Conservation (phyloP, 2,113 vertebrate genomes). For the Hemichromis elongatus region DNA sequence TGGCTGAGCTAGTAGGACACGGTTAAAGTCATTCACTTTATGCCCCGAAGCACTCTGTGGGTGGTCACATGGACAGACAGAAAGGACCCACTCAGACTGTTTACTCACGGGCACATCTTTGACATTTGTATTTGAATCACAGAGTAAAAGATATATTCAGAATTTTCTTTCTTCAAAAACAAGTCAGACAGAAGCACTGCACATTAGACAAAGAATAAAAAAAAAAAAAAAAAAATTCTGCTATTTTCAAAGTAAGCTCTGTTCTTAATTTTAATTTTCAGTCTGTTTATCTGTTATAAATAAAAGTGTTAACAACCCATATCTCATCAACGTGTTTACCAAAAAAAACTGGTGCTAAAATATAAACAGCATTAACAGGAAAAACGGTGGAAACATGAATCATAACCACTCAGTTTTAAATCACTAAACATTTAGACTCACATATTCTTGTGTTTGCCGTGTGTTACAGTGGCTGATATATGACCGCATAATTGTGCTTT, state of each 20-base stretch:
- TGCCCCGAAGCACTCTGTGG: conserved; percentile 42
- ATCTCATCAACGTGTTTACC: neutral
- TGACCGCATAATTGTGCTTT: conserved; percentile 26
- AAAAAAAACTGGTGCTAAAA: neutral
- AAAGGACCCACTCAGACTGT: neutral
- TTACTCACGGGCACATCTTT: neutral
- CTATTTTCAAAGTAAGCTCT: neutral
- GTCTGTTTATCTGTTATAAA: neutral
- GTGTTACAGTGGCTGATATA: neutral
- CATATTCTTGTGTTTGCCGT: conserved; percentile 13
- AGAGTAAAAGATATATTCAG: neutral
- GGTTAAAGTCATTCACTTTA: neutral
- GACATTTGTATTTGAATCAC: neutral
- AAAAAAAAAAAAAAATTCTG: neutral
- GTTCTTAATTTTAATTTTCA: neutral
- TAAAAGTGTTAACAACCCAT: fast-evolving
- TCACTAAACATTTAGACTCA: conserved; percentile 1
- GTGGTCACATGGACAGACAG: conserved; percentile 51
- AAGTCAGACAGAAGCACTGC: neutral
- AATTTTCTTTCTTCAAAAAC: neutral
- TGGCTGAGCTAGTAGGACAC: neutral
- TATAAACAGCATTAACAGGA: neutral
- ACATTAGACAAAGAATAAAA: neutral
- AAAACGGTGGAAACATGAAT: neutral
- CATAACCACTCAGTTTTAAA: neutral